Evolutionary conservation across 1,140 invertebrate genomes (phyloP), one percentile per base, ranked within the genome.

Genomic region (Tachypleus tridentatus): DNA sequence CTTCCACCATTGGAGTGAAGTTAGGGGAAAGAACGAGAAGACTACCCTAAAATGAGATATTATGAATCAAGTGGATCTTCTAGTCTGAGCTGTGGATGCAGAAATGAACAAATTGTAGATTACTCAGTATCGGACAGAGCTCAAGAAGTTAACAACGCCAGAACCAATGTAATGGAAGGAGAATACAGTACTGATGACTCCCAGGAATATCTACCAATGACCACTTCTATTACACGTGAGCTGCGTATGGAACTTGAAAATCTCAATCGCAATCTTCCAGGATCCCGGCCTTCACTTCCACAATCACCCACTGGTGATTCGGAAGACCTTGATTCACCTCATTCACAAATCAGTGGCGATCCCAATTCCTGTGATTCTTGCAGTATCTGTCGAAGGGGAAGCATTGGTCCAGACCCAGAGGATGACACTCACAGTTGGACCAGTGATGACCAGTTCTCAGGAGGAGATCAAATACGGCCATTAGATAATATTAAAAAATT

Each of bases 151-250:
- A 29, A 29, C 29, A 29, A 29, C 29, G 0, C 29, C 29, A 29
- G 29, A 29, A 29, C 29, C 29, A 29, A 29, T 2, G 53, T n/a
- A 8, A 54, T 8, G 7, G 53, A 54, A 8, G 49, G 49, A 7
- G 58, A 60, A 50, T 47, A 7, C 3, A 65, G 59, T 65, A 86
- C 86, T 0, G 87, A 91, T 72, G 87, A 89, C 77, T 84, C 84
- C 0, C 78, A 81, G 53, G 88, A 90, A 72, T 91, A 89, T 76
- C 87, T 86, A 74, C 88, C 88, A 7, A 87, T 91, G 85, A 89
- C 87, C 3, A 90, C 87, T 2, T 88, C 88, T 3, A 87, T 91
- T 76, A 91, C 87, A 3, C 81, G 87, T 71, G 88, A 91, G 75
- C 77, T 91, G 70, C 81, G 86, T 72, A 77, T 90, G 58, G 88